A percentile compares a stretch with the other conserved stretches of the same genome.
Evolutionary conservation across 2,888 invertebrate species (phyloP).

Genomic region (Cyrtodaria siliqua): DNA sequence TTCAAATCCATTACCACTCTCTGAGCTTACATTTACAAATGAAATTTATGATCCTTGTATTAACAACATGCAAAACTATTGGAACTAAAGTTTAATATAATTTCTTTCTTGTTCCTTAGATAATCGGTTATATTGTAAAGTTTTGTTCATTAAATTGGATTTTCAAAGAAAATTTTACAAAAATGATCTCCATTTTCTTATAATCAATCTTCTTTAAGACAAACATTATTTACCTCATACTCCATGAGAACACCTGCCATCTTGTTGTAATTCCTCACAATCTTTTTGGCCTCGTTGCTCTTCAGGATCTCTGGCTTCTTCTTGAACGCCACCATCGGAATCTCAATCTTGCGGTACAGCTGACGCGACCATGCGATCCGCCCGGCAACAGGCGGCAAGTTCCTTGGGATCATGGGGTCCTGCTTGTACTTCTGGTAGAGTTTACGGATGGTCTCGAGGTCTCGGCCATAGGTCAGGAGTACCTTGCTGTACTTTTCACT

Average conservation of each 20-base stretch:
- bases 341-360: conserved; percentile 92
- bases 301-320: conserved; percentile 84
- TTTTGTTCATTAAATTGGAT: too few species aligned
- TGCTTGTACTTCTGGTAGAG: conserved; percentile 95
- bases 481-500: conserved; percentile 86
- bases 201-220: too few species aligned
- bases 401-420: conserved; percentile 95
- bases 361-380: conserved; percentile 92
- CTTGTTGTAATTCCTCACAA: conserved; percentile 86
- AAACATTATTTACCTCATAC: too few species aligned
- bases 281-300: conserved; percentile 84
- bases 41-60: too few species aligned
- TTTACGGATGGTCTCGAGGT: conserved; percentile 91
- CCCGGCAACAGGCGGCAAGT: conserved; percentile 97
- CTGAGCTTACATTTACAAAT: too few species aligned
- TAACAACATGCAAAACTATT: too few species aligned
- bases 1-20: too few species aligned
- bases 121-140: too few species aligned
- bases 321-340: conserved; percentile 90
- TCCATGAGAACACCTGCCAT: conserved; percentile 86
- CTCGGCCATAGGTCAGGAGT: conserved; percentile 89
- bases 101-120: too few species aligned
- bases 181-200: too few species aligned
- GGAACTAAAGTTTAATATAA: too few species aligned
- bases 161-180: too few species aligned